Conservation (phyloP, 2,797 vertebrate species). For the Ptychadena robeensis region DNA sequence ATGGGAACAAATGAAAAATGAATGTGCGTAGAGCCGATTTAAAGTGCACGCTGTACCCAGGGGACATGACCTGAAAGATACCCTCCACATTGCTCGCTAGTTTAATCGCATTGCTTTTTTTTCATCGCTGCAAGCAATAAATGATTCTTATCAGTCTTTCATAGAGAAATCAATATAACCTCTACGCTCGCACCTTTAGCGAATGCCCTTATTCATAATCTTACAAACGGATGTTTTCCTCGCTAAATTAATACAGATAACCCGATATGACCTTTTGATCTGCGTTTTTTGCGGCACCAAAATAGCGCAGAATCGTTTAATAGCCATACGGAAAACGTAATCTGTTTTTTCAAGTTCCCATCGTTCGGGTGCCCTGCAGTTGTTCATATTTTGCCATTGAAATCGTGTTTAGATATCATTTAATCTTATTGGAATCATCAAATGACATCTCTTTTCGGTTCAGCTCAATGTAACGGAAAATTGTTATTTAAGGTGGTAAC, state of each 20-base stretch:
- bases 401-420: neutral
- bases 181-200: conserved; percentile 6
- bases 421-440: neutral
- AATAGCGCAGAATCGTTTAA: neutral
- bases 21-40: neutral
- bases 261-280: conserved; percentile 31
- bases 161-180: conserved; percentile 45
- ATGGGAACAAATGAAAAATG: conserved; percentile 25
- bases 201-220: conserved; percentile 26
- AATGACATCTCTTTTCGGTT: neutral
- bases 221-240: conserved; percentile 22
- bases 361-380: neutral
- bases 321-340: neutral
- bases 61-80: conserved; percentile 28
- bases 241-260: conserved; percentile 48
- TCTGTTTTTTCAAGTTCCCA: neutral
- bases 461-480: neutral
- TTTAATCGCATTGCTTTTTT: conserved; percentile 38
- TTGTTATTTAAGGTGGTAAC: neutral
- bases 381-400: neutral
- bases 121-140: conserved; percentile 44
- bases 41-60: neutral
- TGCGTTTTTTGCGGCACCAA: neutral
- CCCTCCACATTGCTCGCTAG: conserved; percentile 34
- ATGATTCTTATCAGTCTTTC: conserved; percentile 41